Base-by-base conservation (phyloP, 1,140 invertebrate species). In the Neuroterus valhalla region DNA sequence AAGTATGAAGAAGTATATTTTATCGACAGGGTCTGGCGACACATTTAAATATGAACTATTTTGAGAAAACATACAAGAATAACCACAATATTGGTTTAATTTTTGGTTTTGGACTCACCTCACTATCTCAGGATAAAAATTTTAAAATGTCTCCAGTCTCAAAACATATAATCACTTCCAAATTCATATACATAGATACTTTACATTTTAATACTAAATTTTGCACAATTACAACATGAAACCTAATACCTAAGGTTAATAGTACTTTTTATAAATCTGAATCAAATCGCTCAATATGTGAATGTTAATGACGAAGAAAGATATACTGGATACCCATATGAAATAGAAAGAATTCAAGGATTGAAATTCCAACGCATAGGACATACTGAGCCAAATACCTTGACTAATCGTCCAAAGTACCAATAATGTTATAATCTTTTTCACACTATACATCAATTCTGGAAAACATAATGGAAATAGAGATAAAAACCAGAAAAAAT, bases 401-500 rank as follows among this genome's bases (percentile, higher is more conserved):
- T 99, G 97, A 48, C 93, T 93, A 1, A 91, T 75, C 38, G 96
- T 86, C 98, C 98, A 99, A 8, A 95, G 84, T 3, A 82, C 43
- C 79, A 90, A 44, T 69, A 92, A 82, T 67, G 87, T 80, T 31
- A 92, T 2, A n/a, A 91, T 84, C 69, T 92, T 92, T 19, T 78
- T 86, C 3, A 84, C 78, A 10, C 91, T 89, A 66, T 94, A 89
- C 74, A 91, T 90, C 3, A 96, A 91, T 85, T 93, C 91, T 26
- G 93, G 95, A 14, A 93, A 91, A 85, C 92, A 96, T 48, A 96
- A 78, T 1, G 98, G 97, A 17, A 99, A 88, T 10, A 99, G 85
- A 17, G 95, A 95, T 44, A 99, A 87, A 86, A 98, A 99, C 98
- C 98, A 99, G 45, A 99, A 91, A 83, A 99, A 99, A 88, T 99